Base-by-base conservation (phyloP, 2,888 invertebrate genomes). In the Arenicola marina region DNA sequence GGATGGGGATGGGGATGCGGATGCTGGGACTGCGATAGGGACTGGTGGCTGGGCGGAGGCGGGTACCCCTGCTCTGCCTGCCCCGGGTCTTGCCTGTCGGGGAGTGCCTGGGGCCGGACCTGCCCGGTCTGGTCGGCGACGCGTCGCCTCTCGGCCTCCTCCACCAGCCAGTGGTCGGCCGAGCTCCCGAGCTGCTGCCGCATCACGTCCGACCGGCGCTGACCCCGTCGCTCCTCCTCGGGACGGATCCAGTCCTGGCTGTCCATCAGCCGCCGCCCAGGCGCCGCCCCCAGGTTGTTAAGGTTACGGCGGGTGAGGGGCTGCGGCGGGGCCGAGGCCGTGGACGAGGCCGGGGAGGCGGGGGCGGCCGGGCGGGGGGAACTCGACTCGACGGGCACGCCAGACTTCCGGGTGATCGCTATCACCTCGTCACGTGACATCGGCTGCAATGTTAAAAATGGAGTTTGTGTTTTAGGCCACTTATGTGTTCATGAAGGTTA, bases 81-180 rank as follows among this genome's bases (percentile, higher is more conserved):
- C 24, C 31, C 15, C 24, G 7, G 31, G 28, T 11, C 53, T 32
- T 53, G 53, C 53, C 53, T 53, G 15, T 11, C 24, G 29, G 7
- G 7, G 7, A 24, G 53, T 15, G 7, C 24, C 31, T 29, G n/a
- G 24, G 33, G 33, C 11, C 61, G 56, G 24, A 54, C 53, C 29
- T 54, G 45, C 43, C 75, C 72, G 18, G 72, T 62, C 29, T 62
- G 58, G 44, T 74, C 74, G 1, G 75, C 72, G 28, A 75, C 58
- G 31, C 94, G 87, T 31, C 94, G 87, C 75, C 93, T 90, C 80
- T 95, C 95, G 0, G 95, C 94, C 81, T 95, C 95, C 89, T 94
- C 86, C 0, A 93, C 89, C n/a, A 95, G 87, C 95, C 95, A 95
- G 80, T 95, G 94, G 74, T 93, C 74, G 11, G 53, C 28, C 32